A percentile compares a stretch with the other conserved stretches of the same genome.
phyloP scores from a whole-genome alignment of 2,888 invertebrate species.

The Orchesellides sinensis region DNA sequence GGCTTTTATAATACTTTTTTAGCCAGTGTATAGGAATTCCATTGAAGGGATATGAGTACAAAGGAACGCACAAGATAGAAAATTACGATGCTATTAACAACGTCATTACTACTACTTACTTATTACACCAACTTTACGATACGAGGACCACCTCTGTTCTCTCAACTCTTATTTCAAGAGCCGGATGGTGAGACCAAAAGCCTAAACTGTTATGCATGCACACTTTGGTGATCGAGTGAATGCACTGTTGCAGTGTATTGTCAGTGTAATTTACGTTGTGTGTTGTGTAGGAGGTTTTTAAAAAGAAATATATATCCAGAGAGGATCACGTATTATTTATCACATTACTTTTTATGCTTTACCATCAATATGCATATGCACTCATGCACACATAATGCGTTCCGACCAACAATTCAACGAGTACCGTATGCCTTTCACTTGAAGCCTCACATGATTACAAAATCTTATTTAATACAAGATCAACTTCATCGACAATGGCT shows the following conservation, averaged over 20 bases:
- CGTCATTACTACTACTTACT: slow-evolving; percentile 56
- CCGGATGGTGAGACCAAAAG: slow-evolving; percentile 34
- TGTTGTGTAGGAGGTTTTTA: slow-evolving; percentile 24
- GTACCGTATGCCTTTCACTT: no score
- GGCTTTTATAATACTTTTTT: no score
- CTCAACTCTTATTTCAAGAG: slow-evolving; percentile 40
- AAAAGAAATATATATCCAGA: background rate
- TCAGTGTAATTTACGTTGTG: background rate
- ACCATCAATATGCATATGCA: no score
- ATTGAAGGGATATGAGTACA: slow-evolving; percentile 21
- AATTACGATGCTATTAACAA: slow-evolving; percentile 57
- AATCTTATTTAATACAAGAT: no score
- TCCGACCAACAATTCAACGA: no score
- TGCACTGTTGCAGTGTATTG: slow-evolving; percentile 1
- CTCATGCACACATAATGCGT: no score
- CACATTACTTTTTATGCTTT: no score
- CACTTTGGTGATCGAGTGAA: slow-evolving; percentile 34
- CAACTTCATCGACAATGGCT: no score
- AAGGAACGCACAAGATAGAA: slow-evolving; percentile 39
- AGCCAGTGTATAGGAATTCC: no score
- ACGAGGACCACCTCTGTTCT: slow-evolving; percentile 54
- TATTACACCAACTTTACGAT: slow-evolving; percentile 52
- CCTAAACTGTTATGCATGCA: slow-evolving; percentile 17
- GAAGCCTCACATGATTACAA: no score
- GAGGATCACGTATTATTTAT: slow-evolving; percentile 27